Evolutionary conservation across 2,113 vertebrate species (phyloP), one percentile per base, ranked within the genome.

Genomic region (Hippoglossus stenolepis): DNA sequence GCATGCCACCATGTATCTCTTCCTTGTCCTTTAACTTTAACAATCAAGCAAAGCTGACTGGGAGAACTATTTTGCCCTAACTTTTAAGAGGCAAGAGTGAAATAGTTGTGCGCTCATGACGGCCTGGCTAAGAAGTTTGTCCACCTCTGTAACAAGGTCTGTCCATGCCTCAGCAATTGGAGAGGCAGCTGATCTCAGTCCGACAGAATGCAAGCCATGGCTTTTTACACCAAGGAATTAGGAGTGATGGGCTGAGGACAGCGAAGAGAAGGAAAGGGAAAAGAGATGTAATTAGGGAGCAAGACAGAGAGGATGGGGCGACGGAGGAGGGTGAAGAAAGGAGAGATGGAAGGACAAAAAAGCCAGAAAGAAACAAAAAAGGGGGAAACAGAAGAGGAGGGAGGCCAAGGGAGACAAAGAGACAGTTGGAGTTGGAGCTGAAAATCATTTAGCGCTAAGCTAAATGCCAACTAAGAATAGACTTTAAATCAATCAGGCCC

Each of bases 401-500:
- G 73, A 77, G 59, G 76, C 61, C 47, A 60, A 43, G 45, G 45
- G 72, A 87, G 83, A 77, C 73, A 77, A 69, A 79, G 77, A 90
- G 88, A 85, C 77, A 85, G 84, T 80, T 43, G 40, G 38, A 49
- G 2, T 49, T 85, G 21, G 77, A 90, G 91, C 91, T 92, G 84
- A 93, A 94, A 93, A 94, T 93, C 89, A 92, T 94, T 94, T 90
- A 89, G 87, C 70, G 54, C 84, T 88, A 91, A 93, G 89, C 89
- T 93, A 94, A 94, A 94, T 94, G 90, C 90, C 92, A 94, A 90
- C 91, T 93, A 94, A 93, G 89, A 95, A 95, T 94, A 94, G 93
- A 93, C 84, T 92, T 91, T 85, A 86, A 93, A 94, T 94, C 91
- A 92, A 94, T 94, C 93, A 92, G 82, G 82, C 76, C 70, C 58